Conservation (phyloP, 2,888 invertebrate genomes). For the Dorcus parallelipipedus region DNA sequence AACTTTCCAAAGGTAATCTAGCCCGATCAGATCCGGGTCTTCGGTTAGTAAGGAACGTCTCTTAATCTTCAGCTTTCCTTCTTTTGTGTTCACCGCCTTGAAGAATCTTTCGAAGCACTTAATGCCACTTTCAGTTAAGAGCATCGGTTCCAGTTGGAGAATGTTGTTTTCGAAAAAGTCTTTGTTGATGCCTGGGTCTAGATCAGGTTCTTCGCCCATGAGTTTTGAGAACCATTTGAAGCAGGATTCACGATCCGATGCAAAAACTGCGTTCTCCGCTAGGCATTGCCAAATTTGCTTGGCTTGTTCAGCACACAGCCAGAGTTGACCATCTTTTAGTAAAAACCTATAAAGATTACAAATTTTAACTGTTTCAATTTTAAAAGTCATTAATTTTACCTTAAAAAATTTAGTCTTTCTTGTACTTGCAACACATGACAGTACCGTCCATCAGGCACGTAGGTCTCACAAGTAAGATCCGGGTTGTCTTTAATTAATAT, state of each 20-base stretch:
- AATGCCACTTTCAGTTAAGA: conserved; percentile 92
- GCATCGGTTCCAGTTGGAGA: conserved; percentile 83
- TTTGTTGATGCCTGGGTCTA: conserved; percentile 92
- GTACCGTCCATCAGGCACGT: conserved; percentile 84
- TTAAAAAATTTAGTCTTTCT: conserved; percentile 87
- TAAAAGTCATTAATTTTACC: conserved; percentile 26
- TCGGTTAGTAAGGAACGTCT: conserved; percentile 84
- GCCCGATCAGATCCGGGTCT: conserved; percentile 91
- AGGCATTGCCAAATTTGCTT: conserved; percentile 96
- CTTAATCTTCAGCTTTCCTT: conserved; percentile 85
- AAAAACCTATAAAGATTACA: conserved; percentile 62
- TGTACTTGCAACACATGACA: conserved; percentile 90
- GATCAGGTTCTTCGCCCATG: conserved; percentile 94
- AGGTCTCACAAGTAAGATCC: conserved; percentile 73
- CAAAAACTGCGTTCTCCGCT: conserved; percentile 89
- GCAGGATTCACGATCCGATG: conserved; percentile 91
- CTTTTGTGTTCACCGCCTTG: conserved; percentile 92
- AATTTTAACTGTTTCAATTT: background rate
- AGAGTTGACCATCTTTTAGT: conserved; percentile 91
- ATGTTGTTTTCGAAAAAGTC: conserved; percentile 96
- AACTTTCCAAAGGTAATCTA: conserved; percentile 87
- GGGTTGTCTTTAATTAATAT: conserved; percentile 65
- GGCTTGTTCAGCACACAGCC: conserved; percentile 96
- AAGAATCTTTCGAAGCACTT: conserved; percentile 87
- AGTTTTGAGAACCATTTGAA: conserved; percentile 98